Evolutionary conservation across 2,113 vertebrate species (phyloP).

Genomic region (Tympanuchus pallidicinctus): DNA sequence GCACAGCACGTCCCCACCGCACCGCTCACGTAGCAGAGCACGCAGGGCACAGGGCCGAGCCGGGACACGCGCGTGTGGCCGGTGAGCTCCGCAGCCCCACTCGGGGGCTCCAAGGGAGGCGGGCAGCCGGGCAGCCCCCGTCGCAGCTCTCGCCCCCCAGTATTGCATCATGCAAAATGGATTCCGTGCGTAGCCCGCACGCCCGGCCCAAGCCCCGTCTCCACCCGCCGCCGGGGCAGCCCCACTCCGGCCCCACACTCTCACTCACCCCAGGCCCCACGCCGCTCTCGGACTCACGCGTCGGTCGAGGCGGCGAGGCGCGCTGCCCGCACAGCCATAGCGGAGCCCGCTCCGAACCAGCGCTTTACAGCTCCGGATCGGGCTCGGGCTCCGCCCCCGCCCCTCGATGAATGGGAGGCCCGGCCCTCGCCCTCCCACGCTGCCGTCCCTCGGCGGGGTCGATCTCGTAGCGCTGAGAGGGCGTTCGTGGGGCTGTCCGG

Average conservation of each 20-base stretch:
- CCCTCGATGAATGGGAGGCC: background rate
- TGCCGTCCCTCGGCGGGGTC: no score
- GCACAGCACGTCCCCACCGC: accelerated
- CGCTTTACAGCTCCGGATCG: background rate
- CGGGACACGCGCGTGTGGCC: background rate
- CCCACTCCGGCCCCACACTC: background rate
- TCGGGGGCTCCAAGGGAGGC: no score
- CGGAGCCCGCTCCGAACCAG: background rate
- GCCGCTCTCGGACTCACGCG: background rate
- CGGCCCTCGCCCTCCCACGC: no score
- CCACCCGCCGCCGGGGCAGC: no score
- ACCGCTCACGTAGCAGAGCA: accelerated
- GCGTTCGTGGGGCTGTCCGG: no score
- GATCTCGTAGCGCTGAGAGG: no score
- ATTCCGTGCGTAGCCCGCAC: background rate
- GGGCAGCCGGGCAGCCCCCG: background rate
- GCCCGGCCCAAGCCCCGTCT: background rate
- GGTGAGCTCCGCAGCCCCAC: accelerated
- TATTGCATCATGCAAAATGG: background rate
- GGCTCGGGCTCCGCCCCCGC: background rate
- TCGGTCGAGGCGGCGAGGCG: background rate
- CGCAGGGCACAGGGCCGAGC: no score
- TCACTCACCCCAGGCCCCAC: conserved; percentile 4
- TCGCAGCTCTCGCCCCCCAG: background rate
- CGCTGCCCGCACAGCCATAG: background rate